Conservation (phyloP, 2,888 invertebrate genomes). For the Lordiphosa fenestrarum region DNA sequence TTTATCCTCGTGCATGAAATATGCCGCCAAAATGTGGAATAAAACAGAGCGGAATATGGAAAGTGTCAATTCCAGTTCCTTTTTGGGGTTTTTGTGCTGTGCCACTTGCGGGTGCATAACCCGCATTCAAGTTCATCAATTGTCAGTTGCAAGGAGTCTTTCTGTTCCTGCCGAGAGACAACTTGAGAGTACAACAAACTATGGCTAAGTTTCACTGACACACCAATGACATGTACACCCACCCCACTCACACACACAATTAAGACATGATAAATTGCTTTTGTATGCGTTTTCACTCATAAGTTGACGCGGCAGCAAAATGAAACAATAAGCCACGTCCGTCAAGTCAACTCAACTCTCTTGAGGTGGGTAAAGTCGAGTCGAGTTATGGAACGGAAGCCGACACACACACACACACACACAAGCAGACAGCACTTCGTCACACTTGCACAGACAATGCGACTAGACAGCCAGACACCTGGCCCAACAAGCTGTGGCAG, state of each 20-base stretch:
- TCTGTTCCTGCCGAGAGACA: conserved; percentile 7
- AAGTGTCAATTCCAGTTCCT: conserved; percentile 67
- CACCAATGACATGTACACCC: conserved; percentile 58
- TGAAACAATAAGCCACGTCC: conserved; percentile 76
- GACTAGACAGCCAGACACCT: conserved; percentile 60
- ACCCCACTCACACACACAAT: conserved; percentile 53
- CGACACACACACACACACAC: conserved; percentile 39
- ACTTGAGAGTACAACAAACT: conserved; percentile 44
- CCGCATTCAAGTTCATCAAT: conserved; percentile 46
- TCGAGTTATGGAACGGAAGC: conserved; percentile 53
- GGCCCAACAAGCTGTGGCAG: conserved; percentile 11
- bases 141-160: conserved; percentile 24
- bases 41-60: conserved; percentile 52
- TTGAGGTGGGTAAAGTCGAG: conserved; percentile 67
- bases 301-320: conserved; percentile 60
- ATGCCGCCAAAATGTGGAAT: conserved; percentile 66
- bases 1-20: conserved; percentile 69
- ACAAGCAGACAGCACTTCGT: conserved; percentile 56
- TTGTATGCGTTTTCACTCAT: conserved; percentile 67
- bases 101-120: conserved; percentile 13
- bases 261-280: conserved; percentile 73
- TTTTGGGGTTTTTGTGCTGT: conserved; percentile 24
- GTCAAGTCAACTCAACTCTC: conserved; percentile 59
- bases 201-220: conserved; percentile 59
- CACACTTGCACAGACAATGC: conserved; percentile 60